These are phyloP conservation scores for Apus apus DNA, from an alignment of 2,113 vertebrate species.

Conservation along the genomic window DNA sequence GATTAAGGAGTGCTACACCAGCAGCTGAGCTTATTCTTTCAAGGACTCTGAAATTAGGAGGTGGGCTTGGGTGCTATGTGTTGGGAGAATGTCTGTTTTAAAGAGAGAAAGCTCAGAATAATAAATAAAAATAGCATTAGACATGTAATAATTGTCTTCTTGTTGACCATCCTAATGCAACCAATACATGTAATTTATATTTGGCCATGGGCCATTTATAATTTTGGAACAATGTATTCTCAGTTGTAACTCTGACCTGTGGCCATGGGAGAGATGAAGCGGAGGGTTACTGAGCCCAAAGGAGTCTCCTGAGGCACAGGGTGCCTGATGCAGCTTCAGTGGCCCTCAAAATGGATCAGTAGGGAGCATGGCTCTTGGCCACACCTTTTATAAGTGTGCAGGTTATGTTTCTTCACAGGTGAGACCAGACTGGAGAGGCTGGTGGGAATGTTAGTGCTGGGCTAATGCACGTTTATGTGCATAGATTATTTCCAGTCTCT, in stretches of 20 bases:
- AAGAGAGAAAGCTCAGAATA: background rate
- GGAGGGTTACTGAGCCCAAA: background rate
- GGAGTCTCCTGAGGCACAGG: background rate
- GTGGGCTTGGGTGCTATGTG: background rate
- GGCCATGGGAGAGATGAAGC: no score
- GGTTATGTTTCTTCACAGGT: background rate
- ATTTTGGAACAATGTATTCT: fast-evolving
- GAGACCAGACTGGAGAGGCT: background rate
- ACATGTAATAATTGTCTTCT: background rate
- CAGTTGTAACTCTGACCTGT: background rate
- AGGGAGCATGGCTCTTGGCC: fast-evolving
- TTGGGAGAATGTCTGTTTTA: background rate
- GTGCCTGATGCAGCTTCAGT: no score
- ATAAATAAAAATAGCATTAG: background rate
- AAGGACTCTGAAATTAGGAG: background rate
- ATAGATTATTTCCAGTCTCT: background rate
- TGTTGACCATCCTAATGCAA: background rate
- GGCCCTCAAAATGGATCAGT: fast-evolving
- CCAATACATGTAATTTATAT: fast-evolving
- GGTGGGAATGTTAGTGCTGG: background rate
- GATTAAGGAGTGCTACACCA: background rate
- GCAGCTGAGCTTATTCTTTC: constrained; percentile 11
- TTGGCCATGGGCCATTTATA: background rate
- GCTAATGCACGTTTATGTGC: background rate
- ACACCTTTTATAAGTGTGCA: background rate